Evolutionary conservation across 2,113 vertebrate species (phyloP).

Genomic region (Tapirus terrestris): DNA sequence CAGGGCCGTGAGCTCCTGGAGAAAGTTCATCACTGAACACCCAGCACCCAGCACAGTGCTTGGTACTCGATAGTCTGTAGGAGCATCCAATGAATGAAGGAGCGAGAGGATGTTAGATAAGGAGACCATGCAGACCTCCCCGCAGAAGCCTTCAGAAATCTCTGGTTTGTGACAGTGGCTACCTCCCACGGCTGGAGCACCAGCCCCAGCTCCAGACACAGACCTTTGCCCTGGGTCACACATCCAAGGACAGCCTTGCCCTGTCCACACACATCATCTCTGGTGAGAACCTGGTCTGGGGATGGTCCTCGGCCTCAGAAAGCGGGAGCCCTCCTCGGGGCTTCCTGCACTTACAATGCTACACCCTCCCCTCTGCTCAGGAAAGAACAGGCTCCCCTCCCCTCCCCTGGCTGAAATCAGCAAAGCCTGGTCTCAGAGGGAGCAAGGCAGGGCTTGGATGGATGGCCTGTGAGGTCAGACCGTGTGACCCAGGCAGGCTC

Average conservation of each 20-base stretch:
- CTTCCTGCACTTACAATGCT: neutral
- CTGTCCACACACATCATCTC: accelerated
- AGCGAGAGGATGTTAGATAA: neutral
- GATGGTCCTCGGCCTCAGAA: accelerated
- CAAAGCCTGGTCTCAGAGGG: neutral
- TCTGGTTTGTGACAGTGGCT: neutral
- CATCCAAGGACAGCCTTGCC: neutral
- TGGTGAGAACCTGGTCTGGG: neutral
- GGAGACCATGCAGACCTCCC: neutral
- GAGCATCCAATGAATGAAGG: neutral
- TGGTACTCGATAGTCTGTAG: neutral
- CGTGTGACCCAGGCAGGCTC: neutral
- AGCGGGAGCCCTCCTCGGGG: neutral
- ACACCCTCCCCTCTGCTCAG: accelerated
- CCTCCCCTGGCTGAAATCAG: neutral
- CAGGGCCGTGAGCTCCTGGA: accelerated
- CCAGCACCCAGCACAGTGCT: neutral
- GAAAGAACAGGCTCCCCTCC: neutral
- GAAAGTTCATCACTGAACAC: accelerated
- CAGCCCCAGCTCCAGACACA: neutral
- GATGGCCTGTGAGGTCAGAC: neutral
- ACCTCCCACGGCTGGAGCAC: too few relatives aligned
- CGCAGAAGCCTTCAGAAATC: neutral
- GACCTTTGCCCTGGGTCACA: neutral
- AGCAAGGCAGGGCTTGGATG: accelerated